Evolutionary conservation across 1,140 invertebrate genomes (phyloP).

Genomic region (Holotrichia oblita): DNA sequence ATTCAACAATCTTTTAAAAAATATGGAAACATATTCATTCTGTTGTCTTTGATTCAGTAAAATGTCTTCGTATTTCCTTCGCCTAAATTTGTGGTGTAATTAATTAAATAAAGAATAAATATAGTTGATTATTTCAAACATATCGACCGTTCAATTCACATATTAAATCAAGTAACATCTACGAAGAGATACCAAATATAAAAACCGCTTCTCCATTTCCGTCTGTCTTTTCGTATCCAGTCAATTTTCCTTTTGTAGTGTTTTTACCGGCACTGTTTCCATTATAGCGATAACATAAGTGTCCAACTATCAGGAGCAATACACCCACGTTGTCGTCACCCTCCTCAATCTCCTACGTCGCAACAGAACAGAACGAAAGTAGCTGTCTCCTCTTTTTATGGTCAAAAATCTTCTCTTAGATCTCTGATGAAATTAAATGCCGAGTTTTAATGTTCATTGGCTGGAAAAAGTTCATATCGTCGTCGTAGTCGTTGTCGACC

Average conservation of each 20-base stretch:
- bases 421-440: conserved; percentile 65
- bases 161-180: no score
- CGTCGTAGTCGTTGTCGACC: conserved; percentile 48
- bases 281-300: conserved; percentile 30
- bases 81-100: no score
- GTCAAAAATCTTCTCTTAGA: conserved; percentile 63
- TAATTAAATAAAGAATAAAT: no score
- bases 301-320: conserved; percentile 24
- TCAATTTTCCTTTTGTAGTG: not conserved
- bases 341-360: conserved; percentile 3
- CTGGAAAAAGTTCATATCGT: conserved; percentile 63
- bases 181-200: not conserved
- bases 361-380: conserved; percentile 26
- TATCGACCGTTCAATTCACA: no score
- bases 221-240: not conserved
- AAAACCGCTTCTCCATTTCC: not conserved
- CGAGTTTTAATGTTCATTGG: conserved; percentile 64
- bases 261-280: not conserved
- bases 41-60: no score
- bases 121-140: no score
- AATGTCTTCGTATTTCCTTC: no score
- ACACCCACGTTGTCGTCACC: not conserved
- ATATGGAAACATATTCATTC: no score
- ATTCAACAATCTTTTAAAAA: no score
- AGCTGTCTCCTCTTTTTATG: conserved; percentile 59